Evolutionary conservation across 2,888 invertebrate species (phyloP), one percentile per base, ranked within the genome.

Genomic region (Ctenicera cuprea): DNA sequence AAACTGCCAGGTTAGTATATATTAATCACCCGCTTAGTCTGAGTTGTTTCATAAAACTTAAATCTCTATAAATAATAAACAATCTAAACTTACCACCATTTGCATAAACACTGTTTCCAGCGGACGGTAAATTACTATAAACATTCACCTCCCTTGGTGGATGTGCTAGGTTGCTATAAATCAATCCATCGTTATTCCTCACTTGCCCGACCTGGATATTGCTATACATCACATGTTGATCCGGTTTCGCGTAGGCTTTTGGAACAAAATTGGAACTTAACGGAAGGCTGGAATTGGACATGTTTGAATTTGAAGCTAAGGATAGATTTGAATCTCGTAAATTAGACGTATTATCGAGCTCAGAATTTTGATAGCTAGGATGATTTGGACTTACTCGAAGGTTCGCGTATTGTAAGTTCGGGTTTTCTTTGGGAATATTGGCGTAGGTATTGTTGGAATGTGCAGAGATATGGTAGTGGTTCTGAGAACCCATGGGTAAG

Each of bases 111-210:
- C 77, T 79, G 37, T 75, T 77, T 20, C 67, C 78, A 68, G 70
- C 69, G 14, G 77, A 67, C 11, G 81, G 81, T 26, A 92, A 83
- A 83, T 93, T 93, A 75, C 91, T 91, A 81, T 93, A 93, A 38
- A 91, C 82, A 45, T 80, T 83, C 14, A 81, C 80, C 14, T 86
- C 81, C 83, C 88, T 67, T 14, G 86, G 82, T 57, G 88, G 88
- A 85, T 90, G 89, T 37, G 88, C 86, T 76, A 90, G 87, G 77
- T 90, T 90, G 73, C 89, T 89, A 78, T 90, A 90, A 72, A 89
- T 88, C 76, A 89, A 84, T 30, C 89, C 88, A 66, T 89, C 88
- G 22, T 82, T 84, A 69, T 88, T 88, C 50, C 87, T 85, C 12
- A 85, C 80, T 59, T 85, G 85, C 82, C 78, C 80, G 48, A 82